Conservation (phyloP, 2,888 invertebrate species). For the Prosopocoilus inquinatus region DNA sequence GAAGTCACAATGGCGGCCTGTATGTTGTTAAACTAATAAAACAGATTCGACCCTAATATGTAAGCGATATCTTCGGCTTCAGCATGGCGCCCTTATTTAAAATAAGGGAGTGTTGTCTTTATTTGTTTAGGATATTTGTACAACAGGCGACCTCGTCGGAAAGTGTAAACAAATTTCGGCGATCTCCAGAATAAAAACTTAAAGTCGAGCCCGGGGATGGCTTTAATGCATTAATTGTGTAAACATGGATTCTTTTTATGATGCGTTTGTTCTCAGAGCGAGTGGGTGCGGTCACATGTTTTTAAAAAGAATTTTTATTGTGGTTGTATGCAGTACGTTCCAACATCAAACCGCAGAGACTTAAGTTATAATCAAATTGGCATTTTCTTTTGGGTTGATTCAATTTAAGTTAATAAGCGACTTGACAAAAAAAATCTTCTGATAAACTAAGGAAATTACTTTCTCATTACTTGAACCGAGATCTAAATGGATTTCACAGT, state of each 20-base stretch:
- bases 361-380: too few relatives aligned
- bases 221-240: slow-evolving; percentile 32
- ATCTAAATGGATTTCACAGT: too few relatives aligned
- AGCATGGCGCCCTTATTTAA: slow-evolving; percentile 30
- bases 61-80: slow-evolving; percentile 30
- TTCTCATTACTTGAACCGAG: too few relatives aligned
- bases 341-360: too few relatives aligned
- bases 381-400: too few relatives aligned
- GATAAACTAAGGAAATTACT: too few relatives aligned
- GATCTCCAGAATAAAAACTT: slow-evolving; percentile 26
- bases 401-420: too few relatives aligned
- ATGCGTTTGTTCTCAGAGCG: neutral
- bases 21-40: slow-evolving; percentile 17
- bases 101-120: slow-evolving; percentile 41
- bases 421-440: too few relatives aligned
- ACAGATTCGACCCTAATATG: slow-evolving; percentile 17
- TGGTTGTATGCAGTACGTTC: too few relatives aligned
- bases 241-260: slow-evolving; percentile 23
- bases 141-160: slow-evolving; percentile 41
- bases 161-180: slow-evolving; percentile 41
- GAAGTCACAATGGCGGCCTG: slow-evolving; percentile 6
- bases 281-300: neutral
- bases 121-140: slow-evolving; percentile 46
- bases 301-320: too few relatives aligned
- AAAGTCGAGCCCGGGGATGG: slow-evolving; percentile 19